Evolutionary conservation across 2,113 vertebrate species (phyloP), one percentile per base, ranked within the genome.

Genomic region (Plectropomus leopardus): DNA sequence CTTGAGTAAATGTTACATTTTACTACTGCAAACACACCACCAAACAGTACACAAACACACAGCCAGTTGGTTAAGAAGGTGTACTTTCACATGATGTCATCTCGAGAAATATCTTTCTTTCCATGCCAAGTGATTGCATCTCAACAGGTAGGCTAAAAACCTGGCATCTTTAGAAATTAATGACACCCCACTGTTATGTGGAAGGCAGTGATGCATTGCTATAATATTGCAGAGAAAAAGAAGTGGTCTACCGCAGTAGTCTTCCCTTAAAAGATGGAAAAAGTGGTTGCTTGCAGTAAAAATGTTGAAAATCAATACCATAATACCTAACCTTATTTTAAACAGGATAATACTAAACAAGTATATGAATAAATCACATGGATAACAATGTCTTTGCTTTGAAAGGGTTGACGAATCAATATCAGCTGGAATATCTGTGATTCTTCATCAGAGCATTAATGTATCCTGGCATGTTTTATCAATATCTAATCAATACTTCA

Each of bases 401-500:
- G 24, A 44, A 26, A 61, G 23, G 36, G 15, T 54, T 69, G 30
- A 71, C 4, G 10, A 26, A n/a, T 68, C 47, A 32, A 68, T 68
- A 75, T 17, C 28, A 70, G n/a, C 34, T 53, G 51, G 26, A 72
- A 66, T 64, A 83, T 72, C 45, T 54, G 47, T 40, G 40, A 19
- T 55, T 40, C 44, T 48, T 78, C 3, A 57, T 60, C 30, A 47
- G 36, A 44, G 50, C 57, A 19, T 50, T 64, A 30, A 58, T 72
- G 47, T 61, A 23, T 47, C 36, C 55, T 23, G n/a, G n/a, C 47
- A 24, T 75, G 58, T 42, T 65, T 51, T 14, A 75, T 76, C 30
- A 64, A 64, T 79, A 45, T 1, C 26, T 34, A 36, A 70, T 84
- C 76, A 79, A 45, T 75, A 64, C 3, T 51, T 72, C 67, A 66